Evolutionary conservation across 2,888 invertebrate genomes (phyloP).

Genomic region (Metellina segmentata): DNA sequence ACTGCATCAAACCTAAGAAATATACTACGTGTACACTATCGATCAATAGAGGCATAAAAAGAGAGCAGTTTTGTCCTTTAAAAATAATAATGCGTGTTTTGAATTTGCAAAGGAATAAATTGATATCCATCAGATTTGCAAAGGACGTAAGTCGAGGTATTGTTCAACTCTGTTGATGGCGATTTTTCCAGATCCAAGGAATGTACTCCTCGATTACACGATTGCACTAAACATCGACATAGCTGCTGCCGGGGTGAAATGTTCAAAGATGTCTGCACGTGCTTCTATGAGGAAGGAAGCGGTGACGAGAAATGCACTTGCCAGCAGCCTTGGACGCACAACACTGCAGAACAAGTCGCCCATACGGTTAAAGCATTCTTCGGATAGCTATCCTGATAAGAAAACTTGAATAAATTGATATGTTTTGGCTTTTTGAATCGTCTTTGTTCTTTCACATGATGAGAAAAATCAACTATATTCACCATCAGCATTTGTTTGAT

Average conservation of each 20-base stretch:
- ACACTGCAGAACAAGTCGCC: background rate
- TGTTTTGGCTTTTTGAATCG: background rate
- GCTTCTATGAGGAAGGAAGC: conserved; percentile 33
- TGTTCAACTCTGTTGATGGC: no score
- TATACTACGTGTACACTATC: no score
- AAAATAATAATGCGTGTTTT: no score
- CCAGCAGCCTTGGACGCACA: conserved; percentile 19
- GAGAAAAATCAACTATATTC: no score
- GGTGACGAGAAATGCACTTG: conserved; percentile 36
- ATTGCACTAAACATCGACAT: conserved; percentile 32
- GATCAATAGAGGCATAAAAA: no score
- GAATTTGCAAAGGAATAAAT: no score
- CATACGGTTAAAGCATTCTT: background rate
- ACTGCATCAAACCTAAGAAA: no score
- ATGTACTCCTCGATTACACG: conserved; percentile 18
- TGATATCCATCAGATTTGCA: no score
- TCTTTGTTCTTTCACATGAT: background rate
- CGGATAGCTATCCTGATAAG: background rate
- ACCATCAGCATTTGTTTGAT: background rate
- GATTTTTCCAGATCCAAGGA: conserved; percentile 35
- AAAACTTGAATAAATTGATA: background rate
- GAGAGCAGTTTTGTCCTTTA: no score
- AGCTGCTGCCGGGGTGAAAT: conserved; percentile 43
- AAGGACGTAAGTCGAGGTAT: no score
- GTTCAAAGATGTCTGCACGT: conserved; percentile 47